A percentile compares a stretch with the other conserved stretches of the same genome.
phyloP scores from a whole-genome alignment of 2,888 invertebrate genomes.

The Drosophila engyochracea region DNA sequence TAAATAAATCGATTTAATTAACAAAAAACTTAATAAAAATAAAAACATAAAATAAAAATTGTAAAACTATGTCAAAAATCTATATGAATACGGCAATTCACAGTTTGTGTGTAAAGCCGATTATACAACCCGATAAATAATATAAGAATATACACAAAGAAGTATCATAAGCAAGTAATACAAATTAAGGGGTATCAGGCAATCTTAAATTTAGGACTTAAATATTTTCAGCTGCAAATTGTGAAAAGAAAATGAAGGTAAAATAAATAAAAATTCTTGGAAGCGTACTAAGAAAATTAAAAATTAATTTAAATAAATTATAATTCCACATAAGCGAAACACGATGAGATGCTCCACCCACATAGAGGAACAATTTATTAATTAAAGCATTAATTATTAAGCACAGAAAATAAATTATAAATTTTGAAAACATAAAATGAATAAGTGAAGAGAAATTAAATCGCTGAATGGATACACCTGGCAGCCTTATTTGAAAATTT shows the following conservation, averaged over 20 bases:
- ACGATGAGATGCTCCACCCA: constrained; percentile 1
- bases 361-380: not conserved
- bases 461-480: not conserved
- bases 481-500: not conserved
- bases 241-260: constrained; percentile 57
- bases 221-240: constrained; percentile 64
- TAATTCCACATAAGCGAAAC: constrained; percentile 1
- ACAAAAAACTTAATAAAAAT: constrained; percentile 25
- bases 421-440: not conserved
- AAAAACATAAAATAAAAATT: constrained; percentile 2
- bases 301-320: constrained; percentile 14
- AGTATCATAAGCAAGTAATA: constrained; percentile 18
- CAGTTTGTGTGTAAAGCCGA: constrained; percentile 3
- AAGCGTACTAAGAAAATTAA: constrained; percentile 19
- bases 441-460: not conserved
- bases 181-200: constrained; percentile 38
- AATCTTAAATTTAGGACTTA: constrained; percentile 51
- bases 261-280: constrained; percentile 50
- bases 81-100: constrained; percentile 9
- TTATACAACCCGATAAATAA: constrained; percentile 5
- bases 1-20: constrained; percentile 4
- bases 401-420: not conserved
- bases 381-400: not conserved
- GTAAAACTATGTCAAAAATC: constrained; percentile 1
- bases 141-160: constrained; percentile 5